These are phyloP conservation scores for Chloroclysta siterata DNA, from an alignment of 2,888 invertebrate species.

Conservation along the genomic window DNA sequence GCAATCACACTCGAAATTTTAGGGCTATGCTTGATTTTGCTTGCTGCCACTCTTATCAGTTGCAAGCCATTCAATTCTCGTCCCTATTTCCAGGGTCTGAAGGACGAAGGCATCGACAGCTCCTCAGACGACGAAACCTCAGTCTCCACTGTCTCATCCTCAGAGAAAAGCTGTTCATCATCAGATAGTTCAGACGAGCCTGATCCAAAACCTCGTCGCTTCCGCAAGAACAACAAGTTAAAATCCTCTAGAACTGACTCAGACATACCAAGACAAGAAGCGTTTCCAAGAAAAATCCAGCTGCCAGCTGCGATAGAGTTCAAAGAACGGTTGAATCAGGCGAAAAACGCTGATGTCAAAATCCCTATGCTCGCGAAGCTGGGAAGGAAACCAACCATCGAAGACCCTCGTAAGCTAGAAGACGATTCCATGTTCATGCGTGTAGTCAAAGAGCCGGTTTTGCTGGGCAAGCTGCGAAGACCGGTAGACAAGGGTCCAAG, in stretches of 20 bases:
- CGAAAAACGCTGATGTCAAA: constrained; percentile 67
- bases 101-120: constrained; percentile 83
- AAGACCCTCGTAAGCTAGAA: constrained; percentile 56
- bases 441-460: constrained; percentile 73
- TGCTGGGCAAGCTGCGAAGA: constrained; percentile 70
- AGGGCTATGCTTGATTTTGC: neutral
- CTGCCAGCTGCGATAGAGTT: constrained; percentile 60
- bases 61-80: constrained; percentile 14
- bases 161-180: constrained; percentile 79
- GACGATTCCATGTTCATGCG: constrained; percentile 69
- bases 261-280: constrained; percentile 66
- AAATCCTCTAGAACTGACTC: constrained; percentile 79
- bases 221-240: constrained; percentile 76
- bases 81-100: constrained; percentile 70
- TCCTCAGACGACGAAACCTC: constrained; percentile 81
- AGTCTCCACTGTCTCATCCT: constrained; percentile 75
- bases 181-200: constrained; percentile 78
- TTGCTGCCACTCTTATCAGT: neutral
- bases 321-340: constrained; percentile 63
- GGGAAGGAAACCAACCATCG: constrained; percentile 68
- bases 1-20: too few species aligned
- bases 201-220: constrained; percentile 67
- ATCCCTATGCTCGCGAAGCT: constrained; percentile 70
- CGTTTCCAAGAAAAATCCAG: constrained; percentile 55
- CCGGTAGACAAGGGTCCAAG: constrained; percentile 59